Conservation (phyloP, 1,140 invertebrate species). For the Anoplophora glabripennis region DNA sequence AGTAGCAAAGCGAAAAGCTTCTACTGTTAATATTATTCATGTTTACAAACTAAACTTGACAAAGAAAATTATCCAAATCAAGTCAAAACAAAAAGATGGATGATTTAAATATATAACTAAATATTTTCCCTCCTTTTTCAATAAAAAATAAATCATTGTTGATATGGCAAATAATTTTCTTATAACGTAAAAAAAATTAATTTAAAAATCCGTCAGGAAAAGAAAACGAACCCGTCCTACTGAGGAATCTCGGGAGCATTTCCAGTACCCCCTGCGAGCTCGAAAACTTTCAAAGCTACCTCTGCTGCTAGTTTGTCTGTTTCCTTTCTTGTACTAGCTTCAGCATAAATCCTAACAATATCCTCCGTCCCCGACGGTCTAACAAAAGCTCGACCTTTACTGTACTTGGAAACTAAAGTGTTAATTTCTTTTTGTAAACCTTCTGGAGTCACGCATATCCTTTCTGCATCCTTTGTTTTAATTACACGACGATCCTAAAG, state of each 20-base stretch:
- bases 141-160: too few relatives aligned
- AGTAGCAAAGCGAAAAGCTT: not conserved
- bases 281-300: constrained; percentile 71
- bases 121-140: too few relatives aligned
- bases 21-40: constrained; percentile 1
- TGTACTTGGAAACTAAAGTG: constrained; percentile 64
- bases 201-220: too few relatives aligned
- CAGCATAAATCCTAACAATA: constrained; percentile 92
- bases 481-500: constrained; percentile 78
- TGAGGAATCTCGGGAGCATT: constrained; percentile 46
- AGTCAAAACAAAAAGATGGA: too few relatives aligned
- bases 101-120: too few relatives aligned
- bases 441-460: constrained; percentile 70
- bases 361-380: constrained; percentile 97
- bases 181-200: too few relatives aligned
- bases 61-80: too few relatives aligned
- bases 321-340: constrained; percentile 75
- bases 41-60: not conserved
- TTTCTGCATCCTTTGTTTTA: constrained; percentile 82
- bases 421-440: constrained; percentile 85
- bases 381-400: constrained; percentile 81
- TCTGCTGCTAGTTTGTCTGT: constrained; percentile 72
- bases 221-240: not conserved
- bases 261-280: constrained; percentile 72
- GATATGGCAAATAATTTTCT: too few relatives aligned